Evolutionary conservation across 2,113 vertebrate genomes (phyloP).

Genomic region (Crotophaga sulcirostris): DNA sequence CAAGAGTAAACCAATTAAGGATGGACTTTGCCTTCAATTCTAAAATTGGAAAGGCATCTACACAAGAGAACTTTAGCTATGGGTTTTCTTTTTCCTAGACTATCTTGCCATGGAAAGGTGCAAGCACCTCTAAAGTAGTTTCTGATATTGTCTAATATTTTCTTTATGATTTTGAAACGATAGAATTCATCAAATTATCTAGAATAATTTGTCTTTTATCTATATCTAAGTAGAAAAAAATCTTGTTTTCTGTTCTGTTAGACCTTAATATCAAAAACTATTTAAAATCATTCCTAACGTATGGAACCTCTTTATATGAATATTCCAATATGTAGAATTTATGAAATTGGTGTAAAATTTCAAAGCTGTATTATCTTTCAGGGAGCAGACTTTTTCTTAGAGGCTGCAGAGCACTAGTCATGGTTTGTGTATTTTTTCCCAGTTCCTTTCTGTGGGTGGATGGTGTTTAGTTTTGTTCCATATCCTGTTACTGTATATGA

Average conservation of each 20-base stretch:
- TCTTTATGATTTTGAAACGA: neutral
- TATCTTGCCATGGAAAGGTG: neutral
- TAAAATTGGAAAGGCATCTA: neutral
- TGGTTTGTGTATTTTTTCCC: neutral
- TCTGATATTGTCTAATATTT: neutral
- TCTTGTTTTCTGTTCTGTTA: neutral
- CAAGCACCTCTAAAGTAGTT: neutral
- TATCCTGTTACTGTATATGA: fast-evolving
- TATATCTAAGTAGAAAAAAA: neutral
- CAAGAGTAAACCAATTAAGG: neutral
- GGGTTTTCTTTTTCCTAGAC: neutral
- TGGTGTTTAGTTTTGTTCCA: neutral
- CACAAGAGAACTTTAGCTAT: neutral
- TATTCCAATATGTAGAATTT: neutral
- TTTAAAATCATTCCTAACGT: neutral
- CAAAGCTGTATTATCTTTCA: neutral
- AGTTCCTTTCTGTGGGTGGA: neutral
- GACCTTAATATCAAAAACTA: neutral
- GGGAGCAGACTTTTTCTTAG: neutral
- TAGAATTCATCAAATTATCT: neutral
- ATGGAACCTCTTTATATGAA: neutral
- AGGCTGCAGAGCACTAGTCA: neutral
- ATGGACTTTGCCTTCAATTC: neutral
- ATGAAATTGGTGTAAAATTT: neutral
- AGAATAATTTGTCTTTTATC: neutral